A percentile compares a stretch with the other conserved stretches of the same genome.
Conservation (phyloP, 2,888 invertebrate genomes). For the Acanthosepion pharaonis region DNA sequence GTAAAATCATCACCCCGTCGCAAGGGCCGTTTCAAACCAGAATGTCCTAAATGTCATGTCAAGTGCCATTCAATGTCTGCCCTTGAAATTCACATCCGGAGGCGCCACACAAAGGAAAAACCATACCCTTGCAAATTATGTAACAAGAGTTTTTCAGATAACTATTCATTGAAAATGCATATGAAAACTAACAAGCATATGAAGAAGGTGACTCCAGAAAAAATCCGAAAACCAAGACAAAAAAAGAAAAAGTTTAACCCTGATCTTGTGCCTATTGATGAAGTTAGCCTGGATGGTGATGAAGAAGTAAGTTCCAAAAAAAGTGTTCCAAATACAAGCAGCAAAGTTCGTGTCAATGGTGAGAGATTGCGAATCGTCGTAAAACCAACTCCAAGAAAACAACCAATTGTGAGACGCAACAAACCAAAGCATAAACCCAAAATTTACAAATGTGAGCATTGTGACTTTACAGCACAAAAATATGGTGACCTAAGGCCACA, state of each 20-base stretch:
- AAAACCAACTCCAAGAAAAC: conserved; percentile 33
- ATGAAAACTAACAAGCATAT: conserved; percentile 53
- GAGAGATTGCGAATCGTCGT: not conserved
- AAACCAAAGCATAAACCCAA: conserved; percentile 49
- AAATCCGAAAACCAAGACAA: conserved; percentile 33
- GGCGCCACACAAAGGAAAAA: conserved; percentile 57
- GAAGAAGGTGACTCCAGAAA: conserved; percentile 47
- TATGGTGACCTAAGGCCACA: conserved; percentile 67
- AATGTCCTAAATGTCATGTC: conserved; percentile 57
- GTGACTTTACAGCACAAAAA: conserved; percentile 62
- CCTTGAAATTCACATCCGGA: conserved; percentile 57
- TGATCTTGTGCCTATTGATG: conserved; percentile 45
- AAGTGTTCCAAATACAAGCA: not conserved
- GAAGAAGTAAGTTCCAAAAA: conserved; percentile 49
- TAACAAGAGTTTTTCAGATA: conserved; percentile 57
- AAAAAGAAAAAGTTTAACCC: conserved; percentile 47
- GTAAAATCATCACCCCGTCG: conserved; percentile 53
- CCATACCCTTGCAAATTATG: conserved; percentile 60
- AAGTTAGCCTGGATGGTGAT: conserved; percentile 49
- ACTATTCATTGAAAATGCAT: conserved; percentile 54
- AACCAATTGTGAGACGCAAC: not conserved
- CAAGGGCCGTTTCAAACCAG: conserved; percentile 55
- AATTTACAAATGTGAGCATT: conserved; percentile 66
- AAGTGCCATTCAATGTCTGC: conserved; percentile 54
- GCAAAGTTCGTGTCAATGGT: conserved; percentile 48